phyloP scores from a whole-genome alignment of 1,140 invertebrate species.

The Pollicipes pollicipes region DNA sequence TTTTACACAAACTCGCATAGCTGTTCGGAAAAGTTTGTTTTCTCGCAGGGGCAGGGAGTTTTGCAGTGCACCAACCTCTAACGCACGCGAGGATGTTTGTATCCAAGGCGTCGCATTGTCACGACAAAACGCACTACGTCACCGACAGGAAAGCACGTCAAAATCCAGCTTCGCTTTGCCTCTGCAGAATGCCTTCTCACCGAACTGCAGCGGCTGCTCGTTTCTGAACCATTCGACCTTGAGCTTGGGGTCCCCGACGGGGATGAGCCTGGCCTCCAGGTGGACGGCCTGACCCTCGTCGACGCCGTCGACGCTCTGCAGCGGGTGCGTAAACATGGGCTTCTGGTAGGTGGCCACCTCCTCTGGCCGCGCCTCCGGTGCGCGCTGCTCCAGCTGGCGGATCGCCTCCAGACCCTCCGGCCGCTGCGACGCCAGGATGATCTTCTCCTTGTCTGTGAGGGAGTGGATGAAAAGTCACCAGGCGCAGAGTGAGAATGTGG shows the following conservation, averaged over 20 bases:
- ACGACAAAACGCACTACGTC: too few relatives aligned
- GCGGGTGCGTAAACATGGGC: constrained; percentile 80
- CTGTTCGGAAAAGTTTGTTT: too few relatives aligned
- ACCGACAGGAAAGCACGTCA: too few relatives aligned
- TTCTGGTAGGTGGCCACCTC: constrained; percentile 57
- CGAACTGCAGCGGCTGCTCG: constrained; percentile 78
- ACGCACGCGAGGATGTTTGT: too few relatives aligned
- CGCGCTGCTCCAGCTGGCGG: constrained; percentile 67
- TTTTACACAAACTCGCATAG: too few relatives aligned
- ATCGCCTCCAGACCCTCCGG: constrained; percentile 92
- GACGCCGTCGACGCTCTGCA: constrained; percentile 76
- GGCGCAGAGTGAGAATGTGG: too few relatives aligned
- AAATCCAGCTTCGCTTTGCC: too few relatives aligned
- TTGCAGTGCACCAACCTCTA: too few relatives aligned
- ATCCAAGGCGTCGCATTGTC: too few relatives aligned
- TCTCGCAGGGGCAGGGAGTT: too few relatives aligned
- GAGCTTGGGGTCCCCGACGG: constrained; percentile 88
- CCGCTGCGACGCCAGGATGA: constrained; percentile 83
- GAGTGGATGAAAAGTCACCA: too few relatives aligned
- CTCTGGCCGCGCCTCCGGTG: constrained; percentile 51
- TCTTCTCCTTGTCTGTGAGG: constrained; percentile 48
- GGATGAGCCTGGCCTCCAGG: constrained; percentile 90
- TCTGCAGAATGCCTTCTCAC: too few relatives aligned
- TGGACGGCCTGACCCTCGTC: constrained; percentile 82
- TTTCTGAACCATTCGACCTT: constrained; percentile 98